Conservation (phyloP, 2,113 vertebrate species). For the Heterochromis multidens region DNA sequence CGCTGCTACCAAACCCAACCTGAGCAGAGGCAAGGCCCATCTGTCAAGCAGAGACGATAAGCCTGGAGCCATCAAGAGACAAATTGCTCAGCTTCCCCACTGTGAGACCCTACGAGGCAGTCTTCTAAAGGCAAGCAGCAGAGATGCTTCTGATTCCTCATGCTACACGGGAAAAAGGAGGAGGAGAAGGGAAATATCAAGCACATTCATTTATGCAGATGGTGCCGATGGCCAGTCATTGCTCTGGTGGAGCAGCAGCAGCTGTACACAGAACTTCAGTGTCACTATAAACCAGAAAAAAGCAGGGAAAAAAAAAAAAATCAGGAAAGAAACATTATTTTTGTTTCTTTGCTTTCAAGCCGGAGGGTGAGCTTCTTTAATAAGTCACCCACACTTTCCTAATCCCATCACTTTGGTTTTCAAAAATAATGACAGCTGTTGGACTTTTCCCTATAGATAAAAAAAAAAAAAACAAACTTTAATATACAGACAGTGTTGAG, state of each 20-base stretch:
- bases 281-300: background rate
- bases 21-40: constrained; percentile 65
- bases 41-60: constrained; percentile 70
- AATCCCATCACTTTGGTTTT: constrained; percentile 18
- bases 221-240: constrained; percentile 28
- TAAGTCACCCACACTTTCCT: constrained; percentile 16
- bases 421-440: constrained; percentile 15
- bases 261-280: constrained; percentile 11
- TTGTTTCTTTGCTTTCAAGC: constrained; percentile 10
- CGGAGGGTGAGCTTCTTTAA: background rate
- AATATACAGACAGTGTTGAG: background rate
- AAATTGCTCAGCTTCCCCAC: constrained; percentile 68
- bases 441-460: background rate
- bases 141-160: constrained; percentile 36
- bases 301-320: background rate
- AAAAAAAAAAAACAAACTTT: constrained; percentile 1
- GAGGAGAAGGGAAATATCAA: constrained; percentile 31
- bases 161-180: constrained; percentile 10
- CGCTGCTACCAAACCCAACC: constrained; percentile 53
- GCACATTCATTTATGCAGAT: constrained; percentile 57
- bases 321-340: background rate
- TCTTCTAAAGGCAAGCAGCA: constrained; percentile 5
- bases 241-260: constrained; percentile 26
- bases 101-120: constrained; percentile 42
- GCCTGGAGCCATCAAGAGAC: constrained; percentile 67